Evolutionary conservation across 1,140 invertebrate genomes (phyloP), one percentile per base, ranked within the genome.

Genomic region (Scaptomyza montana): DNA sequence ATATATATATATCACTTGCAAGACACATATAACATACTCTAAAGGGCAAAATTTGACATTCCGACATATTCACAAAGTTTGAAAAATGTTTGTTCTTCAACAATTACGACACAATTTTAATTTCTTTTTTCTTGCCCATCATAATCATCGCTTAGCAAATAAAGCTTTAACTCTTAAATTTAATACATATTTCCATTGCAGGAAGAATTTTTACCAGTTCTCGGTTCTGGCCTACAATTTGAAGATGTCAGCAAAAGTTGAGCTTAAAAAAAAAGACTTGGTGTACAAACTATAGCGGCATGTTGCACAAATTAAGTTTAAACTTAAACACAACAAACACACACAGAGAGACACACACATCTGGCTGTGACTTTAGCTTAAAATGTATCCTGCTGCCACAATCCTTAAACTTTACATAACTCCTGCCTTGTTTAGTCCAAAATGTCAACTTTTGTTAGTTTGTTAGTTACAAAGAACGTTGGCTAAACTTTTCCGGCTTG

Each of bases 281-380:
- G n/a, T 43, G 12, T n/a, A 43, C 12, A 12, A 43, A 43, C 33
- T 43, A 6, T 5, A n/a, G 12, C n/a, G 39, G 69, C 77, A 79
- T 70, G 54, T 72, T 78, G 50, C 59, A 21, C 65, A 59, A 73
- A 80, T 80, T 75, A 80, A 75, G 77, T 75, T 75, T 56, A 41
- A 79, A 76, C 77, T 80, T 79, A 49, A 62, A 55, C 77, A 50
- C 51, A 66, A 45, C 36, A 71, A 50, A 70, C 21, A 47, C 25
- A 77, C 75, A 59, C 12, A 43, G 12, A n/a, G 12, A n/a, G 7
- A 12, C 9, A 3, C 39, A 41, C 12, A 41, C 39, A 41, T 9
- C 30, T 33, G 30, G 21, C 21, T 25, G 21, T 4, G 30, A 30
- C 30, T 39, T 39, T 39, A 12, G 36, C 4, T n/a, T 43, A n/a